Base-by-base conservation (phyloP, 2,113 vertebrate genomes). In the Leptobrachium leishanense region DNA sequence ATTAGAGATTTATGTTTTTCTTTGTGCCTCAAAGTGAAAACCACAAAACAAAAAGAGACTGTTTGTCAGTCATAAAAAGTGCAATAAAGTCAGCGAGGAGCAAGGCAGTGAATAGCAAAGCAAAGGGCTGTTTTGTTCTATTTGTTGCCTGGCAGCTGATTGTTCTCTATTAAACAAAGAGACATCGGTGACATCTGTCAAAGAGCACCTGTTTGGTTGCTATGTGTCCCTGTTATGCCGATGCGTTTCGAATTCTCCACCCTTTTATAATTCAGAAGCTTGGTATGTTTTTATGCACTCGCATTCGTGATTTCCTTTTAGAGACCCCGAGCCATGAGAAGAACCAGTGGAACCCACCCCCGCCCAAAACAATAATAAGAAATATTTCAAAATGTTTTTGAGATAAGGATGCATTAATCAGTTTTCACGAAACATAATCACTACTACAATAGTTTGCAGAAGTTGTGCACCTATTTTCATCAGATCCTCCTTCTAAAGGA, bases 161-260 rank as follows among this genome's bases (percentile, higher is more conserved):
- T 87, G 59, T 76, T 88, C 68, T 80, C 10, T 87, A 83, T 83
- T 84, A 86, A 89, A 83, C 70, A 85, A 73, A 86, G 80, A 83
- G 74, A 76, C 41, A 82, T 77, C 2, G 41, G 43, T 84, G 74
- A 20, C 81, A 82, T 75, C 43, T 86, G 67, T 84, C 75, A 82
- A 82, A 78, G 81, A 68, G 3, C 80, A 85, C 80, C 76, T 84
- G 78, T 69, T 72, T 59, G 50, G 57, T 83, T 85, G 66, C 75
- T 84, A 82, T 76, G 54, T 78, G 46, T 65, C 63, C 50, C n/a
- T 62, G 46, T 50, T 54, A 74, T 73, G 71, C 43, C 65, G 31
- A 41, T 66, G 74, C 57, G 64, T 68, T 75, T 40, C 6, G 20
- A 40, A 65, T 65, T 59, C 55, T 59, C 13, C 13, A 15, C 6